Evolutionary conservation across 1,140 invertebrate genomes (phyloP).

Genomic region (Micrasema minimum): DNA sequence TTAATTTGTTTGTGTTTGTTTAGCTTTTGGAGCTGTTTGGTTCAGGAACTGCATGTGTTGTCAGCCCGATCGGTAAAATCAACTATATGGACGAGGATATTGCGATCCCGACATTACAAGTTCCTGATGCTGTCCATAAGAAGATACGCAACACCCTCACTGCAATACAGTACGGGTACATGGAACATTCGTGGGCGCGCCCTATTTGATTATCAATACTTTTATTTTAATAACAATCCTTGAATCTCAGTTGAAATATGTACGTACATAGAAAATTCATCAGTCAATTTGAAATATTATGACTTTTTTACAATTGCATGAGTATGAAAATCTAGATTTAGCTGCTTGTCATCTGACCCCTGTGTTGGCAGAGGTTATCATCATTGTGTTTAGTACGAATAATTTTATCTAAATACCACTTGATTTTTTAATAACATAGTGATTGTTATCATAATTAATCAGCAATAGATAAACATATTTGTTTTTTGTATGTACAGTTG

Average conservation of each 20-base stretch:
- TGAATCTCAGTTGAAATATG: conserved; percentile 23
- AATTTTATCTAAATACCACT: too few relatives aligned
- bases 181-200: conserved; percentile 82
- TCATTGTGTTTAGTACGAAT: too few relatives aligned
- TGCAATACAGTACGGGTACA: conserved; percentile 88
- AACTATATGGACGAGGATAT: conserved; percentile 75
- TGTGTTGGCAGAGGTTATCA: neutral
- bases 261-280: neutral
- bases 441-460: too few relatives aligned
- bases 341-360: neutral
- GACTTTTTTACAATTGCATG: neutral
- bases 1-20: conserved; percentile 47
- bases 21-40: conserved; percentile 95
- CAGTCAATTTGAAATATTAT: neutral
- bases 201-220: conserved; percentile 59
- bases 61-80: conserved; percentile 89
- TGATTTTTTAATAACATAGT: too few relatives aligned
- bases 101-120: conserved; percentile 80
- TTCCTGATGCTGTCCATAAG: conserved; percentile 74
- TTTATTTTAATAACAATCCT: neutral
- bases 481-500: too few relatives aligned
- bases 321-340: neutral
- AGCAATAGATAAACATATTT: too few relatives aligned
- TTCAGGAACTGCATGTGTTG: conserved; percentile 91
- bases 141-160: conserved; percentile 77